Conservation (phyloP, 2,797 vertebrate genomes). For the Tenualosa ilisha region DNA sequence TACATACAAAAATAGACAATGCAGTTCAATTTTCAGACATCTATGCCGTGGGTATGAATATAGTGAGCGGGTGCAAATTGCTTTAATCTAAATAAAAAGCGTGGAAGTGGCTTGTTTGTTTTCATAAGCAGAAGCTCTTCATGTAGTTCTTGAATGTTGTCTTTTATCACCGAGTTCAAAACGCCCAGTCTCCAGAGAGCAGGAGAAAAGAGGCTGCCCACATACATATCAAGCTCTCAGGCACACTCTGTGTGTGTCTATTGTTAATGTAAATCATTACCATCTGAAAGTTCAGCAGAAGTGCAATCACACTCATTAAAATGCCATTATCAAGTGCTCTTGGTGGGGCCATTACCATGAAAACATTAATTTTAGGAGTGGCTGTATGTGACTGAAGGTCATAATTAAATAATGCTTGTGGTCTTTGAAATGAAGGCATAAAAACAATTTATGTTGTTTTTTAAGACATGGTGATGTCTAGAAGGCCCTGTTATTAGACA, state of each 20-base stretch:
- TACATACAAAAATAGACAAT: conserved; percentile 2
- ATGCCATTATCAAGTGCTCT: conserved; percentile 5
- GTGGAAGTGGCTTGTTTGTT: conserved; percentile 5
- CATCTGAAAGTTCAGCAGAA: not conserved
- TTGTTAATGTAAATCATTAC: conserved; percentile 3
- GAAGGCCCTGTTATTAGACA: not conserved
- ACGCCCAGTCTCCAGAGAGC: not conserved
- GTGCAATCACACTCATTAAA: conserved; percentile 3
- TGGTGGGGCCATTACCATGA: conserved; percentile 3
- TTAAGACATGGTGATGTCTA: not conserved
- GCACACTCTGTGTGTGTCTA: not conserved
- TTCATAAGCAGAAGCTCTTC: conserved; percentile 5
- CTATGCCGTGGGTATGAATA: not conserved
- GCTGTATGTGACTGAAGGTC: not conserved
- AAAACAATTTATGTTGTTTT: not conserved
- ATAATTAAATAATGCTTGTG: conserved; percentile 1
- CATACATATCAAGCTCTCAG: not conserved
- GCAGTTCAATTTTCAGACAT: not conserved
- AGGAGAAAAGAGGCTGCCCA: not conserved
- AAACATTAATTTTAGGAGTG: not conserved
- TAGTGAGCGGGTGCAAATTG: not conserved
- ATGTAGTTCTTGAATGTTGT: not conserved
- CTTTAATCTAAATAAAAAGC: conserved; percentile 15
- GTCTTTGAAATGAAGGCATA: not conserved
- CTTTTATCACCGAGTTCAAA: conserved; percentile 3